Evolutionary conservation across 2,888 invertebrate species (phyloP).

Genomic region (Thalpophila matura): DNA sequence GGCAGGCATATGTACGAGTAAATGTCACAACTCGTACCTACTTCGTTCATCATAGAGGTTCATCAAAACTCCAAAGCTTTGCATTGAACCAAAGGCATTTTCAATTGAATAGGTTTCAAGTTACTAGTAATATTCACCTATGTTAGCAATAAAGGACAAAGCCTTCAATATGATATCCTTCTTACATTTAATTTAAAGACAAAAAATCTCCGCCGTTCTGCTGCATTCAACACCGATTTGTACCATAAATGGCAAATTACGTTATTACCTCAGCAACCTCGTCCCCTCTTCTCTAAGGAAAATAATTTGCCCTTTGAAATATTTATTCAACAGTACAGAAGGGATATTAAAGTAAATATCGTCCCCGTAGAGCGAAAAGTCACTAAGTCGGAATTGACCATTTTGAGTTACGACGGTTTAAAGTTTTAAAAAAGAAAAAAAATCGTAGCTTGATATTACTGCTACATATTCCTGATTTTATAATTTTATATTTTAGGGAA

Average conservation of each 20-base stretch:
- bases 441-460: too few relatives aligned
- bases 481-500: too few relatives aligned
- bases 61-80: too few relatives aligned
- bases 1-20: constrained; percentile 24
- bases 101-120: neutral
- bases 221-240: constrained; percentile 17
- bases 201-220: constrained; percentile 15
- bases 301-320: constrained; percentile 57
- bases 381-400: too few relatives aligned
- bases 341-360: constrained; percentile 59
- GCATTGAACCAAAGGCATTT: too few relatives aligned
- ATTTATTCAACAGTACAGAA: constrained; percentile 55
- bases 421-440: too few relatives aligned
- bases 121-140: too few relatives aligned
- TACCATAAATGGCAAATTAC: constrained; percentile 48
- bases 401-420: too few relatives aligned
- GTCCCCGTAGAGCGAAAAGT: too few relatives aligned
- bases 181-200: constrained; percentile 33
- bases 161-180: constrained; percentile 10
- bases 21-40: constrained; percentile 17
- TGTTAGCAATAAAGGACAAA: too few relatives aligned
- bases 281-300: constrained; percentile 30
- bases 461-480: too few relatives aligned
- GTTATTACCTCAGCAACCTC: constrained; percentile 45
- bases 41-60: too few relatives aligned